A percentile compares a stretch with the other conserved stretches of the same genome.
Evolutionary conservation across 2,113 vertebrate species (phyloP).

Genomic region (Arenaria interpres): DNA sequence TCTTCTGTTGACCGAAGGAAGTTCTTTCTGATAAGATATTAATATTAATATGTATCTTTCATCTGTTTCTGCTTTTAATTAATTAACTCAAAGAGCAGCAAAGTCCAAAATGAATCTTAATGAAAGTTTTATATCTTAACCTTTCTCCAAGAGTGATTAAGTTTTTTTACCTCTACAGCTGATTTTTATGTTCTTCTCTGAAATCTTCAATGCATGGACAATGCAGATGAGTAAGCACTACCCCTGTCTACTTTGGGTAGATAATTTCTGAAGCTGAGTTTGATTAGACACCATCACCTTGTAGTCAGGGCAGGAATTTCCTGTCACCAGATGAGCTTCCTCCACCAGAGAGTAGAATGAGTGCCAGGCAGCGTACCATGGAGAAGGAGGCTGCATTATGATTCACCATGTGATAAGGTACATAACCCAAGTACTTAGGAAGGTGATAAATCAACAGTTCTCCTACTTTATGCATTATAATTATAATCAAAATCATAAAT

Average conservation of each 20-base stretch:
- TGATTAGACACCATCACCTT: background rate
- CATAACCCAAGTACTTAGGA: background rate
- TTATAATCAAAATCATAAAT: background rate
- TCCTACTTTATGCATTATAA: background rate
- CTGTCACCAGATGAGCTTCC: background rate
- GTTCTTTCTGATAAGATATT: slow-evolving; percentile 27
- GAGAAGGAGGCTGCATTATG: background rate
- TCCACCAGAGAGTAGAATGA: background rate
- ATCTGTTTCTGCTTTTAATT: slow-evolving; percentile 47
- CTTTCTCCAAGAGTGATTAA: slow-evolving; percentile 6
- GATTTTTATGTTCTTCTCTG: background rate
- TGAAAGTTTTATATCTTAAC: slow-evolving; percentile 48
- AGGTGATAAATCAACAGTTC: background rate
- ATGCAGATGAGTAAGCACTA: background rate
- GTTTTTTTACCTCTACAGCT: background rate
- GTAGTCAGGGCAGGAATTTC: background rate
- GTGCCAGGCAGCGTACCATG: background rate
- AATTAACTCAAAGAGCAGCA: slow-evolving; percentile 50
- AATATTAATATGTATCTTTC: slow-evolving; percentile 59
- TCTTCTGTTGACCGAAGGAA: slow-evolving; percentile 2
- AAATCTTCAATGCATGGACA: background rate
- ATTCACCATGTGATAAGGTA: background rate
- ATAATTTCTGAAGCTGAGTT: background rate
- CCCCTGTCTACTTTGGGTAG: background rate
- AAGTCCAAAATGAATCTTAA: slow-evolving; percentile 54